A percentile compares a stretch with the other conserved stretches of the same genome.
These are phyloP conservation scores for Sinosuthora webbiana DNA, from an alignment of 2,113 vertebrate species.

Conservation along the genomic window DNA sequence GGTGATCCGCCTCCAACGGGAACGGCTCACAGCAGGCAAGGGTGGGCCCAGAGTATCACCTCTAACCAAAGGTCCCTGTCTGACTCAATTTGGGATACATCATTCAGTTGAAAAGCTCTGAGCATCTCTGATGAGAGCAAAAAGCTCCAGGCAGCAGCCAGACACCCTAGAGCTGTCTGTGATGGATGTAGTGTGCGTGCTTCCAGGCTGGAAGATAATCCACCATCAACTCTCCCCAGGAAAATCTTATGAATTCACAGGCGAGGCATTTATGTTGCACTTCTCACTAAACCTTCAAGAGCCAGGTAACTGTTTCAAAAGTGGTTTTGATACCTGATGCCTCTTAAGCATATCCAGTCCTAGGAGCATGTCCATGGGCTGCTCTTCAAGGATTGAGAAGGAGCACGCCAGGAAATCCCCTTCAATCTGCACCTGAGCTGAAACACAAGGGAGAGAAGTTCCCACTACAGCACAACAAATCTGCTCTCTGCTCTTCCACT, in stretches of 20 bases:
- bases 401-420: constrained; percentile 96
- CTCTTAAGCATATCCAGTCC: constrained; percentile 98
- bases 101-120: background rate
- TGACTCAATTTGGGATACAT: background rate
- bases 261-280: background rate
- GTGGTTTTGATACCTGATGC: constrained; percentile 85
- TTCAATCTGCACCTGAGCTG: constrained; percentile 98
- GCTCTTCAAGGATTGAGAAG: constrained; percentile 97
- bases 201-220: background rate
- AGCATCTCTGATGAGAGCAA: background rate
- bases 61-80: background rate
- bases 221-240: background rate
- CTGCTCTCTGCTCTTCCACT: background rate
- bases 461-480: background rate
- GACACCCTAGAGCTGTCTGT: background rate
- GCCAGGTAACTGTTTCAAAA: background rate
- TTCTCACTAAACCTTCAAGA: background rate
- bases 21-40: background rate
- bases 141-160: background rate
- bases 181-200: fast-evolving
- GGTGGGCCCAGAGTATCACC: background rate
- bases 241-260: background rate
- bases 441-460: background rate
- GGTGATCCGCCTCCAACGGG: background rate
- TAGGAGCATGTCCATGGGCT: constrained; percentile 99